phyloP scores from a whole-genome alignment of 2,113 vertebrate genomes.

The Oceanites oceanicus region DNA sequence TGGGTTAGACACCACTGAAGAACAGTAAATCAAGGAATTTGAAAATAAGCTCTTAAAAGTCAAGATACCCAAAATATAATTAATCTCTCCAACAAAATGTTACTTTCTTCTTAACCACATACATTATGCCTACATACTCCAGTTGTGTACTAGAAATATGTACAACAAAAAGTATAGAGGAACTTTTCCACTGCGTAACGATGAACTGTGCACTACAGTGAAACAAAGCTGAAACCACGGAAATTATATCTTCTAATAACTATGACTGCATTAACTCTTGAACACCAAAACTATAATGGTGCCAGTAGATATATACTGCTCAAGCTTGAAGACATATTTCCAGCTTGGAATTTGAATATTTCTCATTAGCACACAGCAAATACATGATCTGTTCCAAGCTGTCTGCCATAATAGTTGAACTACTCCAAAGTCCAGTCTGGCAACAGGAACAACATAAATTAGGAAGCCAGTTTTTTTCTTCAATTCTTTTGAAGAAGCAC shows the following conservation, averaged over 20 bases:
- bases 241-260: neutral
- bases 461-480: neutral
- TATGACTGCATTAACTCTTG: neutral
- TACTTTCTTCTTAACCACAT: neutral
- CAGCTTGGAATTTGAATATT: neutral
- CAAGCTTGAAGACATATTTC: neutral
- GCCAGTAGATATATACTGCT: neutral
- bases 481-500: neutral
- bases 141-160: neutral
- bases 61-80: neutral
- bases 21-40: neutral
- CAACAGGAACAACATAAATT: neutral
- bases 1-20: neutral
- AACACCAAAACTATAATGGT: neutral
- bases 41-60: neutral
- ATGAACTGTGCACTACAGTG: neutral
- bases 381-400: neutral
- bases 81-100: neutral
- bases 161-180: neutral
- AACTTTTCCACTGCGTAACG: neutral
- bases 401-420: neutral
- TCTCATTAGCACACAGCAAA: neutral
- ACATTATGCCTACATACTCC: neutral
- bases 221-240: neutral
- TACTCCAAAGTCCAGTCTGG: neutral